Evolutionary conservation across 2,888 invertebrate species (phyloP).

Genomic region (Lasius platythorax): DNA sequence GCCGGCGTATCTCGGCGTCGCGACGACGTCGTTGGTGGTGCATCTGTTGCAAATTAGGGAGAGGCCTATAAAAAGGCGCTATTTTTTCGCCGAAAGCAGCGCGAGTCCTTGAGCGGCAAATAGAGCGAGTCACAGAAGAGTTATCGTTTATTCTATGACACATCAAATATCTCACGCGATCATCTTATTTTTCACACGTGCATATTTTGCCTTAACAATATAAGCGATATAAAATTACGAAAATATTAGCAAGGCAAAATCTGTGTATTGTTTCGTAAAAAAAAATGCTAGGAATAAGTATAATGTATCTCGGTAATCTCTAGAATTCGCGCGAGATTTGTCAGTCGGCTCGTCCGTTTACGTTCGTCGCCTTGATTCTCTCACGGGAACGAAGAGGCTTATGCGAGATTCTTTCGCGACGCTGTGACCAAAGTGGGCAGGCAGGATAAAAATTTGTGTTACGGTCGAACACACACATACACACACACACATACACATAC

Average conservation of each 20-base stretch:
- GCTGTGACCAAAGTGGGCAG: slow-evolving; percentile 13
- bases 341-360: neutral
- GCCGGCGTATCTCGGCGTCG: slow-evolving; percentile 39
- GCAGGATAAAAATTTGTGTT: slow-evolving; percentile 49
- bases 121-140: slow-evolving; percentile 13
- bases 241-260: neutral
- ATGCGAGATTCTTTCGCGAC: slow-evolving; percentile 26
- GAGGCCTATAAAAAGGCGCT: slow-evolving; percentile 64
- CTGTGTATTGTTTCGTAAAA: neutral
- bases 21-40: slow-evolving; percentile 61
- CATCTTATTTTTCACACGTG: neutral
- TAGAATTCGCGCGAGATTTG: neutral
- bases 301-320: neutral
- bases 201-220: no score
- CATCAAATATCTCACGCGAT: neutral
- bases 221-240: neutral
- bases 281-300: neutral
- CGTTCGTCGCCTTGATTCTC: neutral
- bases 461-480: slow-evolving; percentile 34
- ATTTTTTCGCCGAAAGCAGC: slow-evolving; percentile 52
- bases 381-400: slow-evolving; percentile 17
- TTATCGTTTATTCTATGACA: neutral
- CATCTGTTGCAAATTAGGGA: slow-evolving; percentile 72
- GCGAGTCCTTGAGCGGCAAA: slow-evolving; percentile 43
- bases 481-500: neutral